Conservation (phyloP, 2,113 vertebrate genomes). For the Loxodonta africana region DNA sequence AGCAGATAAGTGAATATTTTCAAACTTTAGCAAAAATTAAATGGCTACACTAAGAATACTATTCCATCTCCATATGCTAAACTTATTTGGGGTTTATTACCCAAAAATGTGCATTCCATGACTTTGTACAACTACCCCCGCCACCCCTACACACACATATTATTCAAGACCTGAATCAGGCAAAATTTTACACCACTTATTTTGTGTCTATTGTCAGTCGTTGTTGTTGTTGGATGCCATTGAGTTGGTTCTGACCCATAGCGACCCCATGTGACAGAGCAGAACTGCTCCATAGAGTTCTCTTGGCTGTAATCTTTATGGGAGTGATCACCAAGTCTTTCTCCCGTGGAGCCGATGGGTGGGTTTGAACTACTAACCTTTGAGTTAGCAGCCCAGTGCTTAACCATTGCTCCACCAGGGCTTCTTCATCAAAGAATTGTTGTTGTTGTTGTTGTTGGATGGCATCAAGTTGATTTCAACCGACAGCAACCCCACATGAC, state of each 20-base stretch:
- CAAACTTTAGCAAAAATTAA: not conserved
- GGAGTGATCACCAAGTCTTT: not conserved
- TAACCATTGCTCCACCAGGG: not conserved
- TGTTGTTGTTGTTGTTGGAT: not conserved
- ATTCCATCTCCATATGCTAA: not conserved
- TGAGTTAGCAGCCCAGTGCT: not conserved
- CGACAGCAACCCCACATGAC: too few species aligned
- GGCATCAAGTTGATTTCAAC: not conserved
- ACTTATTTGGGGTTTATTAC: not conserved
- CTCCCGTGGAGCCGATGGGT: not conserved
- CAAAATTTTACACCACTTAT: not conserved
- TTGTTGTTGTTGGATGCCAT: not conserved
- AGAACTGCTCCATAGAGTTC: not conserved
- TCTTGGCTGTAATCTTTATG: not conserved
- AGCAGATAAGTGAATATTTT: slow-evolving; percentile 15
- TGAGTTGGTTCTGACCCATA: not conserved
- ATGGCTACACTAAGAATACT: not conserved
- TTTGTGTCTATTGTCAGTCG: not conserved
- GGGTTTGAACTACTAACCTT: not conserved
- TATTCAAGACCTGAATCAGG: not conserved
- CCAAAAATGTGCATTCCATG: not conserved
- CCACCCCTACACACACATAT: not conserved
- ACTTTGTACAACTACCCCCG: not conserved
- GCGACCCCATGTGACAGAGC: not conserved
- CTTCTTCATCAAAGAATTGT: not conserved